Evolutionary conservation across 2,888 invertebrate genomes (phyloP), one percentile per base, ranked within the genome.

Genomic region (Julus scanicus): DNA sequence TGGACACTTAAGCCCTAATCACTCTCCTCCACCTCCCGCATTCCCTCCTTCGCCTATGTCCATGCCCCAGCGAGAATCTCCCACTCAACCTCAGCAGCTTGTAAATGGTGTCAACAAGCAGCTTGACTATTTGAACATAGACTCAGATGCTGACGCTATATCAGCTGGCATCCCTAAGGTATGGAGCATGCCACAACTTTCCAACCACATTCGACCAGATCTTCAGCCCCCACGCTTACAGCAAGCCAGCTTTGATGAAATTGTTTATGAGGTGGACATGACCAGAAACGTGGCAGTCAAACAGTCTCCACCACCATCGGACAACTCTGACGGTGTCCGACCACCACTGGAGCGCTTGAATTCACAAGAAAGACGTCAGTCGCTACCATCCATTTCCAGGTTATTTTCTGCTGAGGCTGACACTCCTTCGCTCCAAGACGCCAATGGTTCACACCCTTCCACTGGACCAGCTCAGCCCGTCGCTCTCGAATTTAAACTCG

Each of bases 191-290:
- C 96, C 96, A n/a, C 94, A 92, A 89, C 91, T 93, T 86, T 92
- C 92, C 57, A 90, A 92, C 89, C 93, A 92, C 90, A 92, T 93
- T 89, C 92, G 95, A 89, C 93, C 94, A 89, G 93, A 94, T 84
- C 94, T 97, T 88, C 95, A 95, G 91, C 96, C 97, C 40, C 97
- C 97, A 3, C 93, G 96, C 90, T 90, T 97, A 87, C 97, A 97
- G 92, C 96, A 97, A 92, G 97, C 97, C 84, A 95, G 96, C 83
- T 96, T 97, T 93, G 97, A 97, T 92, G 95, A 96, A 92, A 94
- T 94, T 90, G 92, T 94, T 17, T 97, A 96, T 93, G 94, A 95
- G 88, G 95, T 97, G 90, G 97, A 97, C 92, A 95, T 97, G 85
- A 95, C 96, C 94, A 93, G 97, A 87, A 96, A 96, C 91, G 95